A percentile compares a stretch with the other conserved stretches of the same genome.
Conservation (phyloP, 2,797 vertebrate genomes). For the Molossus molossus region DNA sequence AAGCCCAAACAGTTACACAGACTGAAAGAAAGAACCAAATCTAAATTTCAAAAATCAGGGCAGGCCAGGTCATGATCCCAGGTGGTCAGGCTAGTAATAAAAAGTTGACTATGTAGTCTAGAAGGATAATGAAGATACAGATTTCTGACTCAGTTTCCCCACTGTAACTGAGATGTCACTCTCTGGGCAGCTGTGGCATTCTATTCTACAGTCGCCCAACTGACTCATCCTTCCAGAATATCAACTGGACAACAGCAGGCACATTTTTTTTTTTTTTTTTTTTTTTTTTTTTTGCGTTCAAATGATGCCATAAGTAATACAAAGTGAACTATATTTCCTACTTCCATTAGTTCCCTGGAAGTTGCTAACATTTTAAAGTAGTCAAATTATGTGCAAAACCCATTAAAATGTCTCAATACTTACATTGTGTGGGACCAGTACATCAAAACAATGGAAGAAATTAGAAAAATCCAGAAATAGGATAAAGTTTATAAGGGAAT, state of each 20-base stretch:
- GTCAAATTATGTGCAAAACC: constrained; percentile 32
- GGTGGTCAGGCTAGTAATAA: background rate
- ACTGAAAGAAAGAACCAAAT: background rate
- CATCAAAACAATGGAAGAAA: constrained; percentile 36
- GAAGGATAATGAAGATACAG: background rate
- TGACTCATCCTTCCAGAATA: background rate
- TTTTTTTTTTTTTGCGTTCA: constrained; percentile 24
- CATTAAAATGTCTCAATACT: constrained; percentile 63
- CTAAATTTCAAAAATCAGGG: constrained; percentile 30
- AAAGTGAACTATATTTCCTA: constrained; percentile 41
- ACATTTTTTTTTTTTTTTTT: background rate
- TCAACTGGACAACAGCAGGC: background rate
- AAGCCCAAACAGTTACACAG: background rate
- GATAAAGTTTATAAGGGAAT: background rate
- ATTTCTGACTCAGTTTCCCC: constrained; percentile 38
- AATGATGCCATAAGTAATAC: background rate
- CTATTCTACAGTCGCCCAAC: background rate
- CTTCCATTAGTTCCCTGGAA: constrained; percentile 17
- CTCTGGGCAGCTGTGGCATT: background rate
- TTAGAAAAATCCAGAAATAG: constrained; percentile 18
- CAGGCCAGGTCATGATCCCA: background rate
- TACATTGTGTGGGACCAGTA: background rate
- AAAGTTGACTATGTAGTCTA: background rate
- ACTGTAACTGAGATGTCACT: background rate
- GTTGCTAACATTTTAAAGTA: constrained; percentile 41